Base-by-base conservation (phyloP, 2,888 invertebrate species). In the Theretra japonica region DNA sequence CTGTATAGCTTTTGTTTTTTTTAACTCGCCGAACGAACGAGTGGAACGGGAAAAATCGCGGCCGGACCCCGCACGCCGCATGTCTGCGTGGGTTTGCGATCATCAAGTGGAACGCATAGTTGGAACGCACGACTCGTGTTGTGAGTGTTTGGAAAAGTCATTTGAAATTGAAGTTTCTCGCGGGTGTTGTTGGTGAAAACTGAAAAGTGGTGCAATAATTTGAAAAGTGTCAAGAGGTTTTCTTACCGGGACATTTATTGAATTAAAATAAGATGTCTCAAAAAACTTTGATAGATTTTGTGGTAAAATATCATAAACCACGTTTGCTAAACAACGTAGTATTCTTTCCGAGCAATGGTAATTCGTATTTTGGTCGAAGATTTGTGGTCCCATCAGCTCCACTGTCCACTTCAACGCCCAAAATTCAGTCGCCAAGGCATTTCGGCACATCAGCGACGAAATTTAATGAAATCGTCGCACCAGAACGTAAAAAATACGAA, bases 301-400 rank as follows among this genome's bases (percentile, higher is more conserved):
- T 94, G 62, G 91, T 94, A 7, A 93, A 90, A 80, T 94, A 93
- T 78, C 93, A 93, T 77, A 87, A 82, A 73, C 94, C 94, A 72
- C 89, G 94, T 69, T 78, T 94, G 70, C 76, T 94, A 62, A 94
- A 94, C 77, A 93, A 86, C 78, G 75, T 94, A 15, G 93, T 94
- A 11, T 91, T 86, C 76, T 94, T 93, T 72, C 94, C 94, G n/a
- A 93, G 93, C 74, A 88, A 86, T 82, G 94, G 93, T 30, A 94
- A 94, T 79, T 93, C 90, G 1, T 94, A 84, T 76, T 91, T 94
- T 75, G 93, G 94, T 53, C 85, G 94, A 79, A 86, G 93, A 59
- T 75, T 92, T 15, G 74, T 87, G 25, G 72, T 88, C 68, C 86
- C 89, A 7, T 73, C 80, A n/a, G 76, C 80, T 68, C 83, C 90